phyloP scores from a whole-genome alignment of 2,113 vertebrate species.

The Varanus salvator region DNA sequence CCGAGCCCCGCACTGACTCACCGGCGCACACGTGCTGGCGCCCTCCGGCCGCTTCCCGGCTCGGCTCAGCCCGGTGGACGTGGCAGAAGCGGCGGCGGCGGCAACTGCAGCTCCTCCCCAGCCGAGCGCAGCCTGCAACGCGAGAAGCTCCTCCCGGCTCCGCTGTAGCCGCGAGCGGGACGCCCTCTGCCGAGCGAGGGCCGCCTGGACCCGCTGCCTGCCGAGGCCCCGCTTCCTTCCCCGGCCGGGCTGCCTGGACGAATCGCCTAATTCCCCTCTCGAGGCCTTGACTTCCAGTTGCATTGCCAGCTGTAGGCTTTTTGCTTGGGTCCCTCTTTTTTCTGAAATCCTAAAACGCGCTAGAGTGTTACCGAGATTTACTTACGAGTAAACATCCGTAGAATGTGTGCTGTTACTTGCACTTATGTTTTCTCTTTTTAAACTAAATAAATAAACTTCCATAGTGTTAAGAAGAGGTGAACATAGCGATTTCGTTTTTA shows the following conservation, averaged over 20 bases:
- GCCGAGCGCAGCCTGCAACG: background rate
- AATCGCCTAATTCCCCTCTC: too few relatives aligned
- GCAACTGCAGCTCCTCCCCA: constrained; percentile 27
- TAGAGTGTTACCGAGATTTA: too few relatives aligned
- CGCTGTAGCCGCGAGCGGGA: constrained; percentile 58
- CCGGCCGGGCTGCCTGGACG: too few relatives aligned
- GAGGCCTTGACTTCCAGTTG: background rate
- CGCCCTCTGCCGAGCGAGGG: constrained; percentile 77
- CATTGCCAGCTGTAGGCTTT: too few relatives aligned
- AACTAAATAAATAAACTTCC: too few relatives aligned
- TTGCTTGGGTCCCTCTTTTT: too few relatives aligned
- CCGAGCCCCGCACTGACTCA: constrained; percentile 20
- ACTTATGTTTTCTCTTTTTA: too few relatives aligned
- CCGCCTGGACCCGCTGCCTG: constrained; percentile 55
- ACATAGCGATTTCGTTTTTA: too few relatives aligned
- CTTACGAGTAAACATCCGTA: too few relatives aligned
- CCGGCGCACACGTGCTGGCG: constrained; percentile 43
- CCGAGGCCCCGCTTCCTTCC: background rate
- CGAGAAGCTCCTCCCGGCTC: constrained; percentile 61
- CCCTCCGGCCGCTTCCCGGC: constrained; percentile 30
- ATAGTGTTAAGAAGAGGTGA: too few relatives aligned
- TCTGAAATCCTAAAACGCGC: too few relatives aligned
- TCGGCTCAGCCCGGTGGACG: constrained; percentile 44
- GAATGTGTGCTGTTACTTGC: too few relatives aligned
- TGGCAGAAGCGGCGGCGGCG: constrained; percentile 49